phyloP scores from a whole-genome alignment of 2,113 vertebrate species.

The Oncorhynchus tshawytscha region DNA sequence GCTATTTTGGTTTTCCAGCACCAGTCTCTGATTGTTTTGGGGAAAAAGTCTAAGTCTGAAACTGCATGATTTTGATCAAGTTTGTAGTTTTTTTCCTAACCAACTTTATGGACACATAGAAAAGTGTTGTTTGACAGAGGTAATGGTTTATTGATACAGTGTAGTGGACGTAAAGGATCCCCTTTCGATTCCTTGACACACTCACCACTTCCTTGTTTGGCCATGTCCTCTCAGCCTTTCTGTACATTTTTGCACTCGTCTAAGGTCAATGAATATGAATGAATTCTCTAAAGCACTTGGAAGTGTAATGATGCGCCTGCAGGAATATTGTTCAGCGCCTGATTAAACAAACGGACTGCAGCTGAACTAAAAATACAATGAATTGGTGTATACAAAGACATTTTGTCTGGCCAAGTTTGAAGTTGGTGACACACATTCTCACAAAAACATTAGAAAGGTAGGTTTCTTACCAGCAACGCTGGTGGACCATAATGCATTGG shows the following conservation, averaged over 20 bases:
- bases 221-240: not conserved
- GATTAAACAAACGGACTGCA: constrained; percentile 23
- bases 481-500: too few species aligned
- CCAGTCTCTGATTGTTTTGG: constrained; percentile 9
- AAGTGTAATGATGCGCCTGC: not conserved
- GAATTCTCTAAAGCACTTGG: constrained; percentile 12
- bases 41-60: not conserved
- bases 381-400: not conserved
- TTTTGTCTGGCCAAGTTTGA: constrained; percentile 15
- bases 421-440: not conserved
- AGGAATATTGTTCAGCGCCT: constrained; percentile 16
- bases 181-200: not conserved
- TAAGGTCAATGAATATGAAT: not conserved
- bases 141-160: not conserved
- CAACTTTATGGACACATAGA: constrained; percentile 11
- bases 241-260: not conserved
- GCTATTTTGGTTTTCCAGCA: constrained; percentile 26
- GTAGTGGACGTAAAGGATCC: not conserved
- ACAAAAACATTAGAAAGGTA: not conserved
- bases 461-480: too few species aligned
- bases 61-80: not conserved
- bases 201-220: constrained; percentile 31
- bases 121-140: not conserved
- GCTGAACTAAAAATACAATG: constrained; percentile 11
- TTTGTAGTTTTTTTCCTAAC: not conserved